These are phyloP conservation scores for Zoanthus solanderi DNA, from an alignment of 92 coral and sea anemone genomes.

Conservation along the genomic window DNA sequence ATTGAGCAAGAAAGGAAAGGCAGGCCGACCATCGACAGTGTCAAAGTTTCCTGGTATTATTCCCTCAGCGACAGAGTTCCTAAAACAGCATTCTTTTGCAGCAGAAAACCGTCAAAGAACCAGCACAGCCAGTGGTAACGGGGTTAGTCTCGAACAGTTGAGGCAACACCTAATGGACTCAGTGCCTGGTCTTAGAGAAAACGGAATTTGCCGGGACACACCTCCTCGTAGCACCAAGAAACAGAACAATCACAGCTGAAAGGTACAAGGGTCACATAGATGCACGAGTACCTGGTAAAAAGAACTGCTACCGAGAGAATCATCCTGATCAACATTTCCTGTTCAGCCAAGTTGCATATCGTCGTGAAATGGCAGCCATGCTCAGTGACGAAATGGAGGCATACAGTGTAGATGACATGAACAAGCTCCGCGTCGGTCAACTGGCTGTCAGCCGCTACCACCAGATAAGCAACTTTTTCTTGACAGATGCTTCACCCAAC, in stretches of 20 bases:
- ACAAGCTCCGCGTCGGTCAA: slow-evolving; percentile 48
- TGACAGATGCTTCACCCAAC: slow-evolving; percentile 57
- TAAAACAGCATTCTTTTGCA: slow-evolving; percentile 61
- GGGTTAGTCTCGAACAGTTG: slow-evolving; percentile 53
- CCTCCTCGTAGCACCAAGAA: slow-evolving; percentile 56
- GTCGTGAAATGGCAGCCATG: slow-evolving; percentile 37
- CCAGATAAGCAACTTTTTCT: slow-evolving; percentile 36
- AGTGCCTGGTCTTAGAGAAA: slow-evolving; percentile 40
- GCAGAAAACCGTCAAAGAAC: slow-evolving; percentile 51
- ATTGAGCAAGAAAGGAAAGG: slow-evolving; percentile 27
- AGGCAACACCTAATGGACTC: slow-evolving; percentile 50
- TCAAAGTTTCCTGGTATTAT: slow-evolving; percentile 51
- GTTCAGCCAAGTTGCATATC: slow-evolving; percentile 38
- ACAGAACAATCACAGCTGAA: slow-evolving; percentile 44
- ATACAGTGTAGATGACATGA: slow-evolving; percentile 41
- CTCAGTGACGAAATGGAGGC: slow-evolving; percentile 25
- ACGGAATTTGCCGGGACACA: slow-evolving; percentile 59
- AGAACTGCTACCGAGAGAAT: slow-evolving; percentile 46
- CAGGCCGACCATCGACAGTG: slow-evolving; percentile 41
- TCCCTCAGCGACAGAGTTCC: slow-evolving; percentile 46
- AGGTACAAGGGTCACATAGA: slow-evolving; percentile 68
- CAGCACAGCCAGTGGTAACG: slow-evolving; percentile 52
- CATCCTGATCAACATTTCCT: slow-evolving; percentile 51
- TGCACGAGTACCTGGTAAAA: slow-evolving; percentile 53
- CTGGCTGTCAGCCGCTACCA: slow-evolving; percentile 51